Evolutionary conservation across 2,113 vertebrate species (phyloP), one percentile per base, ranked within the genome.

Genomic region (Mormoops blainvillei): DNA sequence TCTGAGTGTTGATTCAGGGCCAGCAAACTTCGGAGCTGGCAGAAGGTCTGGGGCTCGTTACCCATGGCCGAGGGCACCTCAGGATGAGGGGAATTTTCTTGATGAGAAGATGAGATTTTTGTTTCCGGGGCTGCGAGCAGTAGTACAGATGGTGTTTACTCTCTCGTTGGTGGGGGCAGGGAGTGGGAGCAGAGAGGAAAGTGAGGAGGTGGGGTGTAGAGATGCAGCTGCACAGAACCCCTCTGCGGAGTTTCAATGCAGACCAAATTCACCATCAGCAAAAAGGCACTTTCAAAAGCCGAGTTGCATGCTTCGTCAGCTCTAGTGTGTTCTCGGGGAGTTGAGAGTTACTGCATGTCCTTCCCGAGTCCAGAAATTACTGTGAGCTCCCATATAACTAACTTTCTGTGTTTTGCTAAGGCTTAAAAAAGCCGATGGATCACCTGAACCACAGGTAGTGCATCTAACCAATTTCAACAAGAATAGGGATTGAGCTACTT

Each of bases 61-160:
- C 82, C 56, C 36, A 19, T 50, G 80, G 84, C 85, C 5, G 1
- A 73, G 84, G 84, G 94, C 71, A 81, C 73, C 48, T 95, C 41
- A n/a, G 85, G 87, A 84, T 88, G 71, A 94, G 48, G 61, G 31
- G 63, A 28, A 85, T 92, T 95, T 96, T 84, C 89, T 71, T 50
- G 33, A 89, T 90, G 67, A 81, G 83, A 87, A 96, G 90, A 86
- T 83, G 90, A 96, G 84, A 81, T 70, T 93, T 91, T 65, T 61
- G 74, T 87, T 90, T 96, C 90, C 1, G 33, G 85, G 85, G 74
- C 94, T 85, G 67, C 33, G 85, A 70, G 54, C 71, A 73, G 71
- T 82, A 92, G 45, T 78, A 33, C 94, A 89, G 96, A 87, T 88
- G 92, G 92, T 84, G 89, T 96, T 97, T 87, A 70, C 88, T 63